Base-by-base conservation (phyloP, 2,888 invertebrate species). In the Euzophera pinguis region DNA sequence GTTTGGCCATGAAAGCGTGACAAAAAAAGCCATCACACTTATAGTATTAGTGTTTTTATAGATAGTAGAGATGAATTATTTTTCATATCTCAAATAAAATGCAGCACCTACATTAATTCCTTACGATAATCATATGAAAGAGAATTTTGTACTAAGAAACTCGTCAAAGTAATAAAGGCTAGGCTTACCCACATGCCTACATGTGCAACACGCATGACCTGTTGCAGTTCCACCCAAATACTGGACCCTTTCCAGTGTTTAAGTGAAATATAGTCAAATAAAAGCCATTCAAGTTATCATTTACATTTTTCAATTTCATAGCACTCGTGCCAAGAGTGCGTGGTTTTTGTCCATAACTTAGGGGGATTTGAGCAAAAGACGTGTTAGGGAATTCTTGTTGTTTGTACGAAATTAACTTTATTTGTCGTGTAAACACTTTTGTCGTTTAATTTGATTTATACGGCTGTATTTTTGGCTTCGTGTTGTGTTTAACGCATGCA, bases 261-360 rank as follows among this genome's bases (percentile, higher is more conserved):
- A 82, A 84, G 77, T 74, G 80, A 81, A 50, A 50, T 50, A 43
- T 29, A 39, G 41, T 42, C 50, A 50, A 42, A 50, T 50, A 50
- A 50, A 39, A 62, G 78, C 10, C 45, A 70, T 74, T 74, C 73
- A 72, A 81, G 75, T 87, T 88, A 87, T 84, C 85, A 88, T 90
- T 88, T 83, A 87, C 81, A 88, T 88, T 89, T 90, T 89, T 89
- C 89, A 89, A 88, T 89, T 81, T 73, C 61, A 76, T 67, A 62
- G 61, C 63, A 57, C 69, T 67, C 65, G 71, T 88, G 87, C 88
- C 88, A 88, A 85, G 73, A 72, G 73, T 74, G 78, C 74, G 71
- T 69, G 59, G 60, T 47, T 58, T 59, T 34, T 39, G 42, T 56
- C 53, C 55, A 61, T 63, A 41, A 50, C 39, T 50, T 50, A 39